Conservation (phyloP, 1,140 invertebrate species). For the Euura lappo region DNA sequence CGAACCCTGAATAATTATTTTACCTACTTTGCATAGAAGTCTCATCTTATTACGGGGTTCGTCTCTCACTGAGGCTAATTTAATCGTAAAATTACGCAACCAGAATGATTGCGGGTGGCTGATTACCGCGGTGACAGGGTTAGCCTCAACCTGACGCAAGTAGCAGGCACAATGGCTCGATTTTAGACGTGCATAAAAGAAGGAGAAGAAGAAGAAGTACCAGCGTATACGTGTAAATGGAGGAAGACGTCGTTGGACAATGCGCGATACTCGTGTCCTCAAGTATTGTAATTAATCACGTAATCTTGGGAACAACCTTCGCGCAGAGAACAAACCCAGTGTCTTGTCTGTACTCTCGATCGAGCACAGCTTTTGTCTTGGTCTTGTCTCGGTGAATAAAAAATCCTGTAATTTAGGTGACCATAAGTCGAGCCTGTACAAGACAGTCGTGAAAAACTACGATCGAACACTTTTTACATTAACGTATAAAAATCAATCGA, state of each 20-base stretch:
- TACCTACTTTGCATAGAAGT: background rate
- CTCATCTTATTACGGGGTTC: background rate
- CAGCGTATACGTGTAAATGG: background rate
- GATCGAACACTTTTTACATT: no score
- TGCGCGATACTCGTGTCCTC: background rate
- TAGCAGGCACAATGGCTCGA: background rate
- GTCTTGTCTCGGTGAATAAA: background rate
- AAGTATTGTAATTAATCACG: background rate
- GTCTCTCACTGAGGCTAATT: background rate
- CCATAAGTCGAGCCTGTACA: background rate
- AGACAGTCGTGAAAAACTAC: no score
- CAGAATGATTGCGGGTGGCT: background rate
- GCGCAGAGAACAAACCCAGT: background rate
- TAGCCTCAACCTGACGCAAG: conserved; percentile 4
- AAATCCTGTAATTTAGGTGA: conserved; percentile 1
- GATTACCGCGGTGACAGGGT: background rate
- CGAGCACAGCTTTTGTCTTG: background rate
- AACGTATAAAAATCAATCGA: no score
- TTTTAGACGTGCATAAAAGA: background rate
- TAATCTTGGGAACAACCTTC: conserved; percentile 7
- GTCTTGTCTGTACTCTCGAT: background rate
- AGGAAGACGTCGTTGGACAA: conserved; percentile 1
- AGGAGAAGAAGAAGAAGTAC: background rate
- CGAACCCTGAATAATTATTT: background rate
- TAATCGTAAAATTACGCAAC: conserved; percentile 7